phyloP scores from a whole-genome alignment of 2,888 invertebrate genomes.

The Emmelina monodactyla region DNA sequence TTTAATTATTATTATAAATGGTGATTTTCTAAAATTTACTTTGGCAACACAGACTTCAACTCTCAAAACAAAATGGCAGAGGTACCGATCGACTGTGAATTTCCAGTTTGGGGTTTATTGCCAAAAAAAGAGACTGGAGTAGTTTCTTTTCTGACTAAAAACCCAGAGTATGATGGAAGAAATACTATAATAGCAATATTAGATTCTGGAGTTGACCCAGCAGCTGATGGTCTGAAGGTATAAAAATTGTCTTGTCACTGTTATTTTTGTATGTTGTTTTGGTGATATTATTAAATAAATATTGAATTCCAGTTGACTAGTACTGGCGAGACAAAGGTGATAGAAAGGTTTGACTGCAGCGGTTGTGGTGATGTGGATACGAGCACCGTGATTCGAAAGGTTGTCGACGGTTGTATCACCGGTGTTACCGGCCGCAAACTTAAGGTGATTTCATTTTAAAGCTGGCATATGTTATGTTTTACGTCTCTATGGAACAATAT shows the following conservation, averaged over 20 bases:
- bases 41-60: constrained; percentile 35
- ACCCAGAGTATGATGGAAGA: constrained; percentile 91
- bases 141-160: constrained; percentile 83
- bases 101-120: constrained; percentile 84
- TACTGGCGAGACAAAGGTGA: constrained; percentile 89
- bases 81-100: constrained; percentile 69
- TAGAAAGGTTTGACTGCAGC: constrained; percentile 94
- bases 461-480: not conserved
- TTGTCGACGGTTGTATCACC: constrained; percentile 74
- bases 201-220: constrained; percentile 98
- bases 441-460: constrained; percentile 66
- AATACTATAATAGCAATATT: constrained; percentile 93
- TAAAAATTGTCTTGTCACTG: constrained; percentile 54
- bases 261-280: constrained; percentile 30
- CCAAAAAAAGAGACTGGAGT: constrained; percentile 97
- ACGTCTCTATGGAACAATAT: not conserved
- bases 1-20: constrained; percentile 11
- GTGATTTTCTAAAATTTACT: no score
- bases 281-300: constrained; percentile 16
- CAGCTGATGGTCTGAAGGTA: constrained; percentile 93
- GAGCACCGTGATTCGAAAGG: constrained; percentile 62
- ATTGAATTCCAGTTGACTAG: constrained; percentile 88
- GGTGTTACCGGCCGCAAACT: constrained; percentile 89
- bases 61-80: constrained; percentile 63
- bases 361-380: constrained; percentile 98